Percentiles rank a stretch among this genome's conserved stretches.
phyloP scores from a whole-genome alignment of 2,113 vertebrate species.

The Monopterus albus region DNA sequence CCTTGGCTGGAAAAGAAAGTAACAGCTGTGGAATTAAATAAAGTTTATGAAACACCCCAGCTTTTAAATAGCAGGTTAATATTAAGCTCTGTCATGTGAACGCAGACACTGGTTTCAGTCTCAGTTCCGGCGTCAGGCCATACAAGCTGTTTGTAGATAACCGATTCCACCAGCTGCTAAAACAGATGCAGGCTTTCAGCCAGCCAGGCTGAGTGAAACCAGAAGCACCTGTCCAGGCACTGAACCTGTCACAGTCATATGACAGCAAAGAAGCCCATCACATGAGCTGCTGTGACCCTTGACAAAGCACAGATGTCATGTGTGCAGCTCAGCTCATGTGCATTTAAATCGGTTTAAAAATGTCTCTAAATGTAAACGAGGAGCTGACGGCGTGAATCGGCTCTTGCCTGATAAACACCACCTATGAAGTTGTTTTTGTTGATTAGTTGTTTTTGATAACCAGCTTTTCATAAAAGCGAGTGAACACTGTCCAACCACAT shows the following conservation, averaged over 20 bases:
- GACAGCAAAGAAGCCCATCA: constrained; percentile 32
- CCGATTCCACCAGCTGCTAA: constrained; percentile 51
- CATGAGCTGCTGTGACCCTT: constrained; percentile 33
- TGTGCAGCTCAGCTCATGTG: constrained; percentile 18
- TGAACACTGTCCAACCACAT: neutral
- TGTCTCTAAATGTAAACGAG: constrained; percentile 6
- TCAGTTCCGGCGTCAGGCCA: constrained; percentile 69
- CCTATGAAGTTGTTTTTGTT: neutral
- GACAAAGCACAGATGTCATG: neutral
- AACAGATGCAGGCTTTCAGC: neutral
- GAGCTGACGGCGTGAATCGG: neutral
- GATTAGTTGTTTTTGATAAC: neutral
- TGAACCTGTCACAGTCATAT: constrained; percentile 30
- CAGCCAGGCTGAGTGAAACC: constrained; percentile 6
- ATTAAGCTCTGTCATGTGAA: constrained; percentile 53
- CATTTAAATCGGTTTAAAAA: neutral
- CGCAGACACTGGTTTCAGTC: constrained; percentile 71
- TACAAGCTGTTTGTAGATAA: constrained; percentile 28
- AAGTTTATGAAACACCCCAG: neutral
- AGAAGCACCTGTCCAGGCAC: constrained; percentile 38
- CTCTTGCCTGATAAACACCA: neutral
- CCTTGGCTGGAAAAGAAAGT: neutral
- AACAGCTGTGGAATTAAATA: neutral
- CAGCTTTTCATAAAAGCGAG: neutral
- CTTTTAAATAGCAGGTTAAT: constrained; percentile 11